Conservation (phyloP, 2,797 vertebrate species). For the Phrynocephalus guinanensis region DNA sequence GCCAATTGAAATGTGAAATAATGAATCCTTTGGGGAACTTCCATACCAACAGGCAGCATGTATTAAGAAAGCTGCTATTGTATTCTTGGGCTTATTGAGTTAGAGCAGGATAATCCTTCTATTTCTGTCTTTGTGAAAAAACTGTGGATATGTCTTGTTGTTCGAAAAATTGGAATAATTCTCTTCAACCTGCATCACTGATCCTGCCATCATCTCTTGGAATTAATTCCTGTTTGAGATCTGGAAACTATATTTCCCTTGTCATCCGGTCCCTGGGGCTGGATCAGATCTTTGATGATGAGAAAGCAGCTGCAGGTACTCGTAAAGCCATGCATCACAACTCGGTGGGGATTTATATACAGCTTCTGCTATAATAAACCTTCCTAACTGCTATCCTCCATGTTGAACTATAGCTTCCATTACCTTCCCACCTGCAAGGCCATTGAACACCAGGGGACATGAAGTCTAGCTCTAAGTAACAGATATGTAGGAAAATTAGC, state of each 20-base stretch:
- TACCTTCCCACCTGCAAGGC: neutral
- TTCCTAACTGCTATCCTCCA: neutral
- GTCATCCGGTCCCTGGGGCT: neutral
- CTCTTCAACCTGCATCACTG: neutral
- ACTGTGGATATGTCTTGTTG: neutral
- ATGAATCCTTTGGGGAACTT: conserved; percentile 37
- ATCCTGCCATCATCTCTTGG: conserved; percentile 9
- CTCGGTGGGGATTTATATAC: neutral
- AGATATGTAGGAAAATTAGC: too few relatives aligned
- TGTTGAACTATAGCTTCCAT: neutral
- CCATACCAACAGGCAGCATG: conserved; percentile 3
- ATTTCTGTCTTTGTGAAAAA: conserved; percentile 22
- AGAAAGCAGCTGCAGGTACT: conserved; percentile 3
- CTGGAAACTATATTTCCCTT: neutral
- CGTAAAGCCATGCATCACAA: neutral
- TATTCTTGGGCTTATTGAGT: conserved; percentile 4
- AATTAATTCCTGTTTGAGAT: conserved; percentile 18
- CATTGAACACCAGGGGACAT: neutral
- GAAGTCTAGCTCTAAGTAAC: too few relatives aligned
- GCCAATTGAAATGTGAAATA: conserved; percentile 40
- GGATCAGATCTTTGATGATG: conserved; percentile 12
- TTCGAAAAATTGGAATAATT: neutral
- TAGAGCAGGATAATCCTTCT: neutral
- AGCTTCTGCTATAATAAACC: neutral
- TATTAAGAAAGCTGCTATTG: conserved; percentile 30